These are phyloP conservation scores for Drosophila mimetica DNA, from an alignment of 2,888 invertebrate species.

Conservation along the genomic window DNA sequence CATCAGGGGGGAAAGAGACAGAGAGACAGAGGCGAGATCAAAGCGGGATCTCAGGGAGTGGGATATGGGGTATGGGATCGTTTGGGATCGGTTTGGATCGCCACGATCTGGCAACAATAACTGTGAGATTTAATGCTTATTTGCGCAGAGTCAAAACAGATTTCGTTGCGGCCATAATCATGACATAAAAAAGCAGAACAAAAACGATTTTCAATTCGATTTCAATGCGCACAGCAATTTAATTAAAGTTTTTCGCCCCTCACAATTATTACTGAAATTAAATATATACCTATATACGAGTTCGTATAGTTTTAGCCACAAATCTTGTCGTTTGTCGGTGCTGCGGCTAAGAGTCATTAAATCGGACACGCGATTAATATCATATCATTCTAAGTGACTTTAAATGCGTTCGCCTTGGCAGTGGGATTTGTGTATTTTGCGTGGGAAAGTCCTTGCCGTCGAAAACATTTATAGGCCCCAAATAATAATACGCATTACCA, in stretches of 20 bases:
- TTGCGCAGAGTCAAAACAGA: slow-evolving; percentile 80
- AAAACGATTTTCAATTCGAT: slow-evolving; percentile 80
- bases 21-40: slow-evolving; percentile 26
- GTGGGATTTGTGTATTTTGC: background rate
- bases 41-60: slow-evolving; percentile 41
- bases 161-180: slow-evolving; percentile 73
- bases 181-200: slow-evolving; percentile 81
- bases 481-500: background rate
- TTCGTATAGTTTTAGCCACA: background rate
- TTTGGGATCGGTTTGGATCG: slow-evolving; percentile 18
- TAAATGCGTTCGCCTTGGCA: slow-evolving; percentile 54
- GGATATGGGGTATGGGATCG: slow-evolving; percentile 4
- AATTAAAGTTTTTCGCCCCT: slow-evolving; percentile 59
- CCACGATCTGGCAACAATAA: slow-evolving; percentile 38
- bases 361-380: slow-evolving; percentile 78
- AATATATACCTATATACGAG: background rate
- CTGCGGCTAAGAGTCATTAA: slow-evolving; percentile 72
- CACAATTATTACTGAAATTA: slow-evolving; percentile 17
- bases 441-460: slow-evolving; percentile 3
- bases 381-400: slow-evolving; percentile 75
- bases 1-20: background rate
- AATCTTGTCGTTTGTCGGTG: slow-evolving; percentile 13
- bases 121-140: slow-evolving; percentile 80
- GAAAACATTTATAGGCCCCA: background rate
- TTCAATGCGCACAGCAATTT: slow-evolving; percentile 72